Percentiles rank a stretch among this genome's conserved stretches.
Evolutionary conservation across 2,113 vertebrate species (phyloP).

Genomic region (Nannobrachium achirus): DNA sequence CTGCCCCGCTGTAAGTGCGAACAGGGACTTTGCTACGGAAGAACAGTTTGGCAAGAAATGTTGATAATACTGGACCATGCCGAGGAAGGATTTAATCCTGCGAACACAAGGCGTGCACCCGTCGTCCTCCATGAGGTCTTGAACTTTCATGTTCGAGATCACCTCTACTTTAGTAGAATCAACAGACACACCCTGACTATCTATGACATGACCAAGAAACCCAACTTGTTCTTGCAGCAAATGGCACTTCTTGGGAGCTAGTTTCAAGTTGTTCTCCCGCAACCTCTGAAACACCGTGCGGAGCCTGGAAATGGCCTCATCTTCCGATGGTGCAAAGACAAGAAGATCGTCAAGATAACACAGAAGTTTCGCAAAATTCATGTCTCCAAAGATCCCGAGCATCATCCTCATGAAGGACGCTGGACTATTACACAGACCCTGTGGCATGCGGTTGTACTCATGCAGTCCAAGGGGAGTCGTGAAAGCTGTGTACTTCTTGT

Average conservation of each 20-base stretch:
- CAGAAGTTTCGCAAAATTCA: too few species aligned
- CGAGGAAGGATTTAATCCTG: neutral
- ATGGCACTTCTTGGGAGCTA: too few species aligned
- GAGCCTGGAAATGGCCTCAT: too few species aligned
- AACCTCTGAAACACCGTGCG: too few species aligned
- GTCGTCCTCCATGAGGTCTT: too few species aligned
- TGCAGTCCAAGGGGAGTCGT: conserved; percentile 24
- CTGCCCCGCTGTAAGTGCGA: conserved; percentile 6
- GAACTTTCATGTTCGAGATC: too few species aligned
- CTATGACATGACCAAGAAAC: too few species aligned
- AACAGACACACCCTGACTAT: too few species aligned
- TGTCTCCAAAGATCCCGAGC: conserved; percentile 8
- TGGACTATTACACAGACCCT: conserved; percentile 18
- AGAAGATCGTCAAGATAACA: conserved; percentile 4
- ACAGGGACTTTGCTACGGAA: neutral
- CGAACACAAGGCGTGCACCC: neutral
- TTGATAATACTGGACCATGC: conserved; percentile 26
- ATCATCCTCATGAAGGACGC: conserved; percentile 19
- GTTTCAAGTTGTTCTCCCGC: too few species aligned
- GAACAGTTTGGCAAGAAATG: conserved; percentile 9
- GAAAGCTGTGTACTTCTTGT: conserved; percentile 13
- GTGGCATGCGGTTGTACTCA: conserved; percentile 22
- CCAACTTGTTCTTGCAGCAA: too few species aligned
- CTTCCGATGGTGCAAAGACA: neutral
- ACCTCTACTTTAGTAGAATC: too few species aligned